These are phyloP conservation scores for Pluvianellus socialis DNA, from an alignment of 2,113 vertebrate species.

Conservation along the genomic window DNA sequence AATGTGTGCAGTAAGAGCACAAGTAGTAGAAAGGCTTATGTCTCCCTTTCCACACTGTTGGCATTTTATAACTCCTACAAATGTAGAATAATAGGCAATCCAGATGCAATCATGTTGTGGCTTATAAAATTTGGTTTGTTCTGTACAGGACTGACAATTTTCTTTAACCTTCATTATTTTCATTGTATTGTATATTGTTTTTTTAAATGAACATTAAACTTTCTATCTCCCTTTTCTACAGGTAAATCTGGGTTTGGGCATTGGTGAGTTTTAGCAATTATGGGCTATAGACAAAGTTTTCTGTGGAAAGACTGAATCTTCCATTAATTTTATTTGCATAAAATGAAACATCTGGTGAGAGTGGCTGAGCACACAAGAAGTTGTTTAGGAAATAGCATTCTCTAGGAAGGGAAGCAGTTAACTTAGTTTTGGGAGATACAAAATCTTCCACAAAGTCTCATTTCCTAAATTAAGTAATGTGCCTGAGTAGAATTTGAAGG, in stretches of 20 bases:
- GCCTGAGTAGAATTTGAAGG: neutral
- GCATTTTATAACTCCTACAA: neutral
- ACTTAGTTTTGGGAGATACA: neutral
- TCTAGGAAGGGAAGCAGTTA: neutral
- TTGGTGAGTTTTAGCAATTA: neutral
- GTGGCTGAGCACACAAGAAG: neutral
- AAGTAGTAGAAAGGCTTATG: neutral
- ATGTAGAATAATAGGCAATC: neutral
- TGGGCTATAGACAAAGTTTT: neutral
- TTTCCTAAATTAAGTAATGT: neutral
- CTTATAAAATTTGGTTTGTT: neutral
- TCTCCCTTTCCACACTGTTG: conserved; percentile 1
- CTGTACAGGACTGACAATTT: neutral
- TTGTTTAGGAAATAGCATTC: neutral
- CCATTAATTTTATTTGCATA: neutral
- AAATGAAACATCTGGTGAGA: neutral
- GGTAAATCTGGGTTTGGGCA: neutral
- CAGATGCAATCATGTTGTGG: neutral
- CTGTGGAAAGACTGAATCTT: neutral
- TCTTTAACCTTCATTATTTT: neutral
- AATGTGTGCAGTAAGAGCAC: neutral
- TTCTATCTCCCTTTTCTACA: neutral
- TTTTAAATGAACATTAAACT: neutral
- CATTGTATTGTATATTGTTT: neutral
- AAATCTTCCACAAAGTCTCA: neutral